Conservation (phyloP, 2,888 invertebrate genomes). For the Diploptera punctata region DNA sequence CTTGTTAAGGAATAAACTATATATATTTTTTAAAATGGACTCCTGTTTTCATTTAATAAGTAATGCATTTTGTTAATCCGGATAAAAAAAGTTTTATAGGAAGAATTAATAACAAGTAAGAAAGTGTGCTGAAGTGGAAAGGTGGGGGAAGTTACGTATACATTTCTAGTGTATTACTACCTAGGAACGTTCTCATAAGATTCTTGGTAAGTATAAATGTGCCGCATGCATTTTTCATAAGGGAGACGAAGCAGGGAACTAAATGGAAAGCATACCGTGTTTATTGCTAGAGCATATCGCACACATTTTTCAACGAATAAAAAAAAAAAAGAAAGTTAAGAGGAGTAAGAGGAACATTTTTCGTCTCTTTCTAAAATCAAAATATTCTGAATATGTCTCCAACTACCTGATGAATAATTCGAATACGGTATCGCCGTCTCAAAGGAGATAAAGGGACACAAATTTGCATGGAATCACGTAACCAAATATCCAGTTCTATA, state of each 20-base stretch:
- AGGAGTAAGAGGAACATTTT: neutral
- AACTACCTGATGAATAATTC: constrained; percentile 28
- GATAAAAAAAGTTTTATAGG: neutral
- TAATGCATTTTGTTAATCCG: neutral
- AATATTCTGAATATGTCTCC: constrained; percentile 15
- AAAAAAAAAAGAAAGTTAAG: neutral
- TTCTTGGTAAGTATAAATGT: constrained; percentile 34
- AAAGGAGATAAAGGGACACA: constrained; percentile 2
- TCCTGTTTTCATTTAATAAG: neutral
- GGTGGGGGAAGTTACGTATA: constrained; percentile 14
- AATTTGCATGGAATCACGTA: constrained; percentile 8
- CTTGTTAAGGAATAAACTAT: neutral
- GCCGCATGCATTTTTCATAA: constrained; percentile 35
- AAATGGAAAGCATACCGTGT: constrained; percentile 27
- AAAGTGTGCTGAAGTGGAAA: no score
- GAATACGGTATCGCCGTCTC: neutral
- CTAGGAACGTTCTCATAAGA: constrained; percentile 24
- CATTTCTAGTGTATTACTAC: constrained; percentile 12
- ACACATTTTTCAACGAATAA: constrained; percentile 1
- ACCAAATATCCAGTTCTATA: constrained; percentile 12
- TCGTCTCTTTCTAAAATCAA: constrained; percentile 5
- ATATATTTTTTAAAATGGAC: neutral
- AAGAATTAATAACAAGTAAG: neutral
- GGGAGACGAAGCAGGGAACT: constrained; percentile 3
- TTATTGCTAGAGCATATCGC: constrained; percentile 18